Base-by-base conservation (phyloP, 2,113 vertebrate genomes). In the Psophia crepitans region DNA sequence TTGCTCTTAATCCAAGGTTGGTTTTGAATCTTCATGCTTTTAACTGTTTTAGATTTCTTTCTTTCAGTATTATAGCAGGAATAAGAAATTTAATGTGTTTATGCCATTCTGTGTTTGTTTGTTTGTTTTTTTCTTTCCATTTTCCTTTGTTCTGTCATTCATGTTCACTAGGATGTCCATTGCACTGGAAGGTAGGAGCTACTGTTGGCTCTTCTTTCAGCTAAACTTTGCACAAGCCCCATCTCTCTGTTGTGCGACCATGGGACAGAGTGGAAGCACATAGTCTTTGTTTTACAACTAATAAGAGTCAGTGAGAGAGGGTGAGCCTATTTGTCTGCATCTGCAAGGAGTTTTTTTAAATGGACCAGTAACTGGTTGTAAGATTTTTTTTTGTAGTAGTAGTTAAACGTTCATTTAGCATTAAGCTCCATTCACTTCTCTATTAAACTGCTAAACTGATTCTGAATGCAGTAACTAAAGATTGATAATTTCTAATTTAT, bases 401-500 rank as follows among this genome's bases (percentile, higher is more conserved):
- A 86, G 6, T 68, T 83, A 18, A 22, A 2, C 95, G 54, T 68
- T 91, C 26, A 78, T 89, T 64, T 89, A 89, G 28, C 46, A 37
- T 49, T 92, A 51, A 66, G 30, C 41, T 90, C 28, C 32, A 28
- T 84, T 96, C 20, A 84, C 2, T 84, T 84, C 26, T 88, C 20
- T 73, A 4, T 75, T 92, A 84, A 89, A 18, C 68, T 65, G 28
- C 77, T 94, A 75, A 94, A 30, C 18, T 93, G 91, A 83, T 91
- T 54, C 61, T 87, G 43, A 54, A 68, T 5, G 7, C 4, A 27
- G 19, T 78, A 71, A 77, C 37, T 81, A 77, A 48, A 90, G 44
- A 53, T 32, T 85, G 57, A 46, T 93, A 49, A 54, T 58, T 88
- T 46, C 84, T 92, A 94, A 89, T 89, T 90, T 94, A 90, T 91